Percentiles rank a stretch among this genome's conserved stretches.
Evolutionary conservation across 2,113 vertebrate genomes (phyloP).

Genomic region (Passerina amoena): DNA sequence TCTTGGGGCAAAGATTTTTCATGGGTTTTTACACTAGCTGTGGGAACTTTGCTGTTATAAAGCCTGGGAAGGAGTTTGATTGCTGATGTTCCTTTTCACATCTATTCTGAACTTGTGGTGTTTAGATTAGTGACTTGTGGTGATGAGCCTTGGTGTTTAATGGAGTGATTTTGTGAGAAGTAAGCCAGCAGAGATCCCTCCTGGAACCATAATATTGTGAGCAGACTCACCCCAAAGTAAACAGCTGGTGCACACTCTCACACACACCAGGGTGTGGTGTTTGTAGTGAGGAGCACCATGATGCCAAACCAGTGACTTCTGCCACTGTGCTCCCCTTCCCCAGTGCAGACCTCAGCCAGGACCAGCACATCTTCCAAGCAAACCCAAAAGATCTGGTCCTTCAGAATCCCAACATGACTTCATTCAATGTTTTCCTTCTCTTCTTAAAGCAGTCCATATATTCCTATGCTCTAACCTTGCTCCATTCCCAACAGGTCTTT

Average conservation of each 20-base stretch:
- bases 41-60: background rate
- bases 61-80: background rate
- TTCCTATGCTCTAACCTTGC: constrained; percentile 30
- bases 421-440: background rate
- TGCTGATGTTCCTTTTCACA: background rate
- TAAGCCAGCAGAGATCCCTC: background rate
- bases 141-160: background rate
- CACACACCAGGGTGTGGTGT: background rate
- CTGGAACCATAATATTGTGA: background rate
- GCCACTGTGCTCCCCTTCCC: accelerated
- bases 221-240: background rate
- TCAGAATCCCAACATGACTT: background rate
- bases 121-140: background rate
- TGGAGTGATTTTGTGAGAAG: background rate
- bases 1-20: background rate
- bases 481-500: constrained; percentile 84
- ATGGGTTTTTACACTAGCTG: accelerated
- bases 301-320: background rate
- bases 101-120: background rate
- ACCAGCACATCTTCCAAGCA: background rate
- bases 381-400: background rate
- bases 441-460: background rate
- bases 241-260: background rate
- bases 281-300: accelerated
- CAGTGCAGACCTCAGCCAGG: background rate